A percentile compares a stretch with the other conserved stretches of the same genome.
These are phyloP conservation scores for Peromyscus eremicus DNA, from an alignment of 2,797 vertebrate genomes.

Conservation along the genomic window DNA sequence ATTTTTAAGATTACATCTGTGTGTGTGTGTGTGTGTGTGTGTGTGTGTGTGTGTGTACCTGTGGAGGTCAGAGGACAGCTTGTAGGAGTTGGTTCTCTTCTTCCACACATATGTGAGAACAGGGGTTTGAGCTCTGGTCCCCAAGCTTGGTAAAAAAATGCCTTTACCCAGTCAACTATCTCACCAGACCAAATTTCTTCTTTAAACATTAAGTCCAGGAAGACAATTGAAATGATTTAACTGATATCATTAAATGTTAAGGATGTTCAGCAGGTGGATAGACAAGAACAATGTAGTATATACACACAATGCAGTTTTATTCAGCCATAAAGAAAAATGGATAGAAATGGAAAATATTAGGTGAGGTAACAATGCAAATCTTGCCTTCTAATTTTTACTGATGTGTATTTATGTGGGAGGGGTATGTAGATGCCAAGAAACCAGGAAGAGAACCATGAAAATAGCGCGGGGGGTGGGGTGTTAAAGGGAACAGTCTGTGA, in stretches of 20 bases:
- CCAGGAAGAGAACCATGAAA: not conserved
- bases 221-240: constrained; percentile 1
- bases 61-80: not conserved
- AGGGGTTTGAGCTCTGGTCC: not conserved
- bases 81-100: not conserved
- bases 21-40: not conserved
- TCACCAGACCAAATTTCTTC: not conserved
- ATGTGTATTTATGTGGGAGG: not conserved
- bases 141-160: not conserved
- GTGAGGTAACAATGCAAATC: not conserved
- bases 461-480: too few species aligned
- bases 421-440: not conserved
- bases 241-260: not conserved
- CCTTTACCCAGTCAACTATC: not conserved
- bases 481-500: not conserved
- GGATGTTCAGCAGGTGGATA: not conserved
- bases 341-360: not conserved
- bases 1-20: not conserved
- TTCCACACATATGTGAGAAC: not conserved
- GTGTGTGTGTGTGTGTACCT: not conserved
- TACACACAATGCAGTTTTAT: not conserved
- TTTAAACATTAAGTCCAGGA: constrained; percentile 23
- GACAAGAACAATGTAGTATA: not conserved
- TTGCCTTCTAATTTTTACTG: not conserved
- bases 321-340: not conserved